Evolutionary conservation across 2,888 invertebrate species (phyloP).

Genomic region (Cyrtodaria siliqua): DNA sequence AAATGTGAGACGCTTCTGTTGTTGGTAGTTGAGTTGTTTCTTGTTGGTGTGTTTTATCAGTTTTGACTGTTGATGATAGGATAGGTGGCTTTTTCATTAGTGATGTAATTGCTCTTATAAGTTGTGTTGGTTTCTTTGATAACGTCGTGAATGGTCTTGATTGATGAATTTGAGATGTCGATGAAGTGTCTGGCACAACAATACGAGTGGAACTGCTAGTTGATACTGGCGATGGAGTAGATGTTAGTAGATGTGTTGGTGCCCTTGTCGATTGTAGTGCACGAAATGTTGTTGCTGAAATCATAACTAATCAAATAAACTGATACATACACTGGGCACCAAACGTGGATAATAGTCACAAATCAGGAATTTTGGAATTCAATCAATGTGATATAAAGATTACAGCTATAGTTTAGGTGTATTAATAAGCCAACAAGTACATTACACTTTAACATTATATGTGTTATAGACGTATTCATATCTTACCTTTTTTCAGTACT

Average conservation of each 20-base stretch:
- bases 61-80: not conserved
- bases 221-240: conserved; percentile 6
- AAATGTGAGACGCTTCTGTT: conserved; percentile 8
- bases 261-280: not conserved
- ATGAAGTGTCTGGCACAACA: too few species aligned
- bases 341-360: too few species aligned
- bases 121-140: conserved; percentile 20
- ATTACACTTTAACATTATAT: too few species aligned
- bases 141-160: conserved; percentile 2
- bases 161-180: conserved; percentile 8
- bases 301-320: too few species aligned
- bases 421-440: too few species aligned
- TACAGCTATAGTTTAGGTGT: too few species aligned
- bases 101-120: not conserved
- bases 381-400: too few species aligned
- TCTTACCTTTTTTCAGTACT: too few species aligned
- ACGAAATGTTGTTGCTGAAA: not conserved
- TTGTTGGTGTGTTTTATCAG: conserved; percentile 5
- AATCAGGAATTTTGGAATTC: too few species aligned
- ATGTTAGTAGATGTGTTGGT: conserved; percentile 11
- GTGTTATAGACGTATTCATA: too few species aligned
- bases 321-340: too few species aligned
- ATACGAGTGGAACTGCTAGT: too few species aligned
- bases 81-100: conserved; percentile 3
- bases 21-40: not conserved